phyloP scores from a whole-genome alignment of 2,113 vertebrate genomes.

The Talpa occidentalis region DNA sequence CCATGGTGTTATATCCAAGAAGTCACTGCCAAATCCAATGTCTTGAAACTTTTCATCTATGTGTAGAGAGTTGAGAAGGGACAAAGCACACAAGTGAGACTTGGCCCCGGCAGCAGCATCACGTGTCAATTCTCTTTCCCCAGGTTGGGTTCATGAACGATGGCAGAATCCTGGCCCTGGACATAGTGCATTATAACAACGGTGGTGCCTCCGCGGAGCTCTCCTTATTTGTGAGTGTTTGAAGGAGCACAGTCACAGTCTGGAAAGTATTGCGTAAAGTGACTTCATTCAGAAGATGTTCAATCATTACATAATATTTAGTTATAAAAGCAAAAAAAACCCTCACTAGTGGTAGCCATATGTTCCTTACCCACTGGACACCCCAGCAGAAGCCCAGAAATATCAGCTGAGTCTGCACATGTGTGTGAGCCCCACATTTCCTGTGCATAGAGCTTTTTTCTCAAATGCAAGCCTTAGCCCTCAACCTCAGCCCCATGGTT shows the following conservation, averaged over 20 bases:
- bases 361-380: background rate
- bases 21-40: background rate
- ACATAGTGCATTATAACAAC: conserved; percentile 88
- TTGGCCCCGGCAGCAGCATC: background rate
- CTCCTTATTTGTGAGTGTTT: conserved; percentile 86
- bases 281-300: background rate
- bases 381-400: background rate
- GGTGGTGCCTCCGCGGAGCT: conserved; percentile 88
- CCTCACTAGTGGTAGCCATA: background rate
- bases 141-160: conserved; percentile 93
- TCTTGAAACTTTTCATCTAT: background rate
- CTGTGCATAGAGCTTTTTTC: background rate
- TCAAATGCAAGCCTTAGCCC: background rate
- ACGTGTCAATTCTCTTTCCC: background rate
- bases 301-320: background rate
- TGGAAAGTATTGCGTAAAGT: background rate
- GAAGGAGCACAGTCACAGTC: background rate
- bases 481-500: background rate
- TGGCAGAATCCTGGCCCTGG: conserved; percentile 89
- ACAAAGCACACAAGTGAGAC: background rate
- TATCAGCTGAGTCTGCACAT: background rate
- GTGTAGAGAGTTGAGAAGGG: background rate
- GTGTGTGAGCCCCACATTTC: background rate
- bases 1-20: background rate
- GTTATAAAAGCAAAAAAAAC: background rate